Conservation (phyloP, 2,888 invertebrate genomes). For the Ormyrus rosae region DNA sequence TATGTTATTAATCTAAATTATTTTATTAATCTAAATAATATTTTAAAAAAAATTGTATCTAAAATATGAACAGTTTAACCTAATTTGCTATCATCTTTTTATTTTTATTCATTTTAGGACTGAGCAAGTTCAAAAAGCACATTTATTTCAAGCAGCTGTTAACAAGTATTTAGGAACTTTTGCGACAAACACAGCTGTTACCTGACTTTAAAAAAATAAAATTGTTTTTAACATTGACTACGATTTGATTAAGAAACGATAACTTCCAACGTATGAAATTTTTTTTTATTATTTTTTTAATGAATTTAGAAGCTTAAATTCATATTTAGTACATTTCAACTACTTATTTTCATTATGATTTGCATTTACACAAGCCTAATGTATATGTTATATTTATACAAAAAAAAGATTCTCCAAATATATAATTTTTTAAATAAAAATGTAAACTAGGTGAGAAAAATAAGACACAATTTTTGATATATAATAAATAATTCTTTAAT, state of each 20-base stretch:
- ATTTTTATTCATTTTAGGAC: constrained; percentile 58
- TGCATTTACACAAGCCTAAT: no score
- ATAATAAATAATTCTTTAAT: constrained; percentile 73
- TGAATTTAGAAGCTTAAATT: background rate
- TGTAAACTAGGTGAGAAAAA: background rate
- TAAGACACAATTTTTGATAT: constrained; percentile 52
- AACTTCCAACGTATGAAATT: background rate
- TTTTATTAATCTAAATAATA: constrained; percentile 20
- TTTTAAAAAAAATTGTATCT: background rate
- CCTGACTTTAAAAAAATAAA: constrained; percentile 2
- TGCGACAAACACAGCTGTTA: constrained; percentile 57
- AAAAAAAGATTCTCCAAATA: no score
- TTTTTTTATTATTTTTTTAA: constrained; percentile 1
- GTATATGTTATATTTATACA: no score
- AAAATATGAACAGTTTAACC: no score
- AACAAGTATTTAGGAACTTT: constrained; percentile 69
- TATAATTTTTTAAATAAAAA: background rate
- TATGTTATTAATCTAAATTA: constrained; percentile 19
- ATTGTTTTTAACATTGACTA: background rate
- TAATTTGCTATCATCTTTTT: background rate
- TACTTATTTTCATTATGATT: background rate
- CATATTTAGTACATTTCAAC: background rate
- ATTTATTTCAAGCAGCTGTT: constrained; percentile 70
- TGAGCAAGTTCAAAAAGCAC: constrained; percentile 70
- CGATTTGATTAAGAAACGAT: background rate